Percentiles rank a stretch among this genome's conserved stretches.
Conservation (phyloP, 2,113 vertebrate species). For the Chiloscyllium plagiosum region DNA sequence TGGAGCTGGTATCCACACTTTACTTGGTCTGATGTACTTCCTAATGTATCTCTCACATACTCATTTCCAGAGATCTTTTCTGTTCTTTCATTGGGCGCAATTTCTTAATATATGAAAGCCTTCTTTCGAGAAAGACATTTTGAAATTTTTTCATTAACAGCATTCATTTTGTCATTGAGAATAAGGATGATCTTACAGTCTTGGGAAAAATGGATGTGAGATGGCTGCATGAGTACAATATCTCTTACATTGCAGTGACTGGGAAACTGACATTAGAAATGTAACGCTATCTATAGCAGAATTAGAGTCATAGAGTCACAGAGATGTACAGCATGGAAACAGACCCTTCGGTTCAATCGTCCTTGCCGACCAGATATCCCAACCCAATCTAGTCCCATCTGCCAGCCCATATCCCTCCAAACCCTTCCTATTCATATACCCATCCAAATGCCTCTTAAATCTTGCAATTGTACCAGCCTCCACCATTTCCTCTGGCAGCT, state of each 20-base stretch:
- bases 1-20: not conserved
- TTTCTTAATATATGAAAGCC: not conserved
- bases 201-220: not conserved
- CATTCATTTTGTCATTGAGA: not conserved
- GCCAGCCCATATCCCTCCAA: no score
- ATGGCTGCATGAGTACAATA: not conserved
- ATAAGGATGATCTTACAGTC: not conserved
- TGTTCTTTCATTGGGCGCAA: not conserved
- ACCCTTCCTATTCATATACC: no score
- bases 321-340: no score
- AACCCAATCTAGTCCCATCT: no score
- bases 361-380: no score
- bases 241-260: not conserved
- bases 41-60: not conserved
- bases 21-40: not conserved
- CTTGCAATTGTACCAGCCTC: no score
- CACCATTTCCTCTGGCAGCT: no score
- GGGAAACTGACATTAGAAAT: not conserved
- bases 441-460: no score
- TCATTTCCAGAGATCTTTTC: not conserved
- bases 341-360: no score
- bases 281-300: not conserved
- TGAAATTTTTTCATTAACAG: not conserved
- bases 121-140: not conserved
- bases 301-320: not conserved